A percentile compares a stretch with the other conserved stretches of the same genome.
Conservation (phyloP, 2,113 vertebrate genomes). For the Nibea coibor region DNA sequence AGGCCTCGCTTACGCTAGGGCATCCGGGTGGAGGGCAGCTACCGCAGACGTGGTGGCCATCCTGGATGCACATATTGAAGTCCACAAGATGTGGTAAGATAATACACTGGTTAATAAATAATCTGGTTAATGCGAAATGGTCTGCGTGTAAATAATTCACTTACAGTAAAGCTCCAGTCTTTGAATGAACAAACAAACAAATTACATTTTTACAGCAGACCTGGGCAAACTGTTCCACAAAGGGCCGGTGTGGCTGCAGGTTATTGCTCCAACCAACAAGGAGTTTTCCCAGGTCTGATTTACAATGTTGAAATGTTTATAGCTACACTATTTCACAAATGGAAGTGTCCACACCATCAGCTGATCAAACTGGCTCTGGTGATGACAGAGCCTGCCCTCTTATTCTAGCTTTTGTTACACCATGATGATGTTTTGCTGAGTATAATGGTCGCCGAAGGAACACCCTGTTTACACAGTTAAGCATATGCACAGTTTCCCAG, state of each 20-base stretch:
- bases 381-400: neutral
- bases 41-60: slow-evolving; percentile 85
- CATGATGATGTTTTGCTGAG: neutral
- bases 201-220: neutral
- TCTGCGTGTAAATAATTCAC: neutral
- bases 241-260: too few relatives aligned
- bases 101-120: neutral
- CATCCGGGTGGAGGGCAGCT: slow-evolving; percentile 80
- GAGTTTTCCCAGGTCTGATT: too few relatives aligned
- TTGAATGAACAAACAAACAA: too few relatives aligned
- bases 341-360: neutral
- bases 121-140: neutral
- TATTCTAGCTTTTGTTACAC: neutral
- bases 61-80: slow-evolving; percentile 86
- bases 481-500: neutral
- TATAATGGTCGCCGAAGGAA: neutral
- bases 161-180: too few relatives aligned
- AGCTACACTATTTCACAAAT: too few relatives aligned
- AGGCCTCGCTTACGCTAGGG: slow-evolving; percentile 77
- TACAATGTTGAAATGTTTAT: neutral
- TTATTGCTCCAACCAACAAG: too few relatives aligned
- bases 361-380: neutral
- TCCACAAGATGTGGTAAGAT: slow-evolving; percentile 79
- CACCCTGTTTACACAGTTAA: neutral
- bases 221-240: too few relatives aligned